These are phyloP conservation scores for Zapus hudsonius DNA, from an alignment of 2,113 vertebrate genomes.

Conservation along the genomic window DNA sequence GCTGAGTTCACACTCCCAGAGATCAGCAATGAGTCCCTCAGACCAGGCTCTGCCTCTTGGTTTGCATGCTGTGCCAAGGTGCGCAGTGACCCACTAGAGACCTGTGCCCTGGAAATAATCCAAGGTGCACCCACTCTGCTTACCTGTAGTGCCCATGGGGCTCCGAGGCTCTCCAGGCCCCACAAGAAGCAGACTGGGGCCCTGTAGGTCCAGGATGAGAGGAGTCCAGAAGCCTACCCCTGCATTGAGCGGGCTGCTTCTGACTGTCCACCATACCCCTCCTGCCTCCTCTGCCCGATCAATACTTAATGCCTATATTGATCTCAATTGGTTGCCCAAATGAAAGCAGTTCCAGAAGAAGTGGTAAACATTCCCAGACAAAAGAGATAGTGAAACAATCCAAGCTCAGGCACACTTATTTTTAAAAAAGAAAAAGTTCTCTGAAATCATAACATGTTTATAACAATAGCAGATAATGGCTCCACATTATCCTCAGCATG, in stretches of 20 bases:
- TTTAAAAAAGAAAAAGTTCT: neutral
- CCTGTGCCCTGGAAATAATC: neutral
- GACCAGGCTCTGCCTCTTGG: neutral
- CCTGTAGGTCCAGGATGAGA: neutral
- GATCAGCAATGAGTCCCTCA: neutral
- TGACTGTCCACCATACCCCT: accelerated
- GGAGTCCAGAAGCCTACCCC: neutral
- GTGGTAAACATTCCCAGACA: neutral
- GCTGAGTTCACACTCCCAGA: accelerated
- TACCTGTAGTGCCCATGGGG: neutral
- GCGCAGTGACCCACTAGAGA: neutral
- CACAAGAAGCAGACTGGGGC: accelerated
- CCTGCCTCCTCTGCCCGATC: neutral
- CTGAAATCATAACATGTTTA: slow-evolving; percentile 35
- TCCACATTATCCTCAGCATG: slow-evolving; percentile 13
- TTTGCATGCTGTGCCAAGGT: accelerated
- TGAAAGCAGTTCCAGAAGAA: neutral
- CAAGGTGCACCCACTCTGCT: neutral
- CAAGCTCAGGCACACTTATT: neutral
- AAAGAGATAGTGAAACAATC: neutral
- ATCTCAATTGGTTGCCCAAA: neutral
- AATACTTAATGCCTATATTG: accelerated
- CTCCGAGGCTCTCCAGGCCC: neutral
- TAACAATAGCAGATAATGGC: slow-evolving; percentile 57
- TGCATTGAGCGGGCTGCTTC: neutral